phyloP scores from a whole-genome alignment of 2,888 invertebrate genomes.

The Eristalis pertinax region DNA sequence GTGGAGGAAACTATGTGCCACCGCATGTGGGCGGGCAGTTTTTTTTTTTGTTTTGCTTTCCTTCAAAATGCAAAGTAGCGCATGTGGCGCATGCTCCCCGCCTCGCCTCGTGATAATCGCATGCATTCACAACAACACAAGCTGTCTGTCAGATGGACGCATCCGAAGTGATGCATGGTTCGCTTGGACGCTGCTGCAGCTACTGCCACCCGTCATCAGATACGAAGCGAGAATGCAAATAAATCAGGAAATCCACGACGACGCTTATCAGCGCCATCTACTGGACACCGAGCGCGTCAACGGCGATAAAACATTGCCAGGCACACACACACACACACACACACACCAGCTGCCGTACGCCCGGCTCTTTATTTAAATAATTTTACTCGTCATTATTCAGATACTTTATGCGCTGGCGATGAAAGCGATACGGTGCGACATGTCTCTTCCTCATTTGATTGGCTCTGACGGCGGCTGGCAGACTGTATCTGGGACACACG shows the following conservation, averaged over 20 bases:
- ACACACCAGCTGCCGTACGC: background rate
- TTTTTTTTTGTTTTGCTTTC: background rate
- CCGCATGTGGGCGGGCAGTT: constrained; percentile 29
- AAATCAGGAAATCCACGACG: constrained; percentile 63
- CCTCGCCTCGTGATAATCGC: constrained; percentile 37
- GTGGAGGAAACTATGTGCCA: background rate
- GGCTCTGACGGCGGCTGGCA: background rate
- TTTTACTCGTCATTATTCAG: constrained; percentile 41
- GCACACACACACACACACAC: background rate
- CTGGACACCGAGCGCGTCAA: constrained; percentile 56
- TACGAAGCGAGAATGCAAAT: constrained; percentile 67
- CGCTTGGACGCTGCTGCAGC: background rate
- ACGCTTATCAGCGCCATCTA: constrained; percentile 46
- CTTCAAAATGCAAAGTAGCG: constrained; percentile 53
- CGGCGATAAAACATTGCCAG: constrained; percentile 19
- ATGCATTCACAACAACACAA: constrained; percentile 19
- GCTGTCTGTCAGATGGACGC: constrained; percentile 44
- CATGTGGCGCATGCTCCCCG: constrained; percentile 47
- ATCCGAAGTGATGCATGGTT: constrained; percentile 50
- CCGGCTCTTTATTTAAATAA: constrained; percentile 19
- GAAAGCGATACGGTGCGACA: constrained; percentile 32
- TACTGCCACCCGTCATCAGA: constrained; percentile 48
- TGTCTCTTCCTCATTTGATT: constrained; percentile 39
- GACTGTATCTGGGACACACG: constrained; percentile 35
- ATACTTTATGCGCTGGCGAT: constrained; percentile 40